Conservation (phyloP, 2,797 vertebrate species). For the Pteronotus mesoamericanus region DNA sequence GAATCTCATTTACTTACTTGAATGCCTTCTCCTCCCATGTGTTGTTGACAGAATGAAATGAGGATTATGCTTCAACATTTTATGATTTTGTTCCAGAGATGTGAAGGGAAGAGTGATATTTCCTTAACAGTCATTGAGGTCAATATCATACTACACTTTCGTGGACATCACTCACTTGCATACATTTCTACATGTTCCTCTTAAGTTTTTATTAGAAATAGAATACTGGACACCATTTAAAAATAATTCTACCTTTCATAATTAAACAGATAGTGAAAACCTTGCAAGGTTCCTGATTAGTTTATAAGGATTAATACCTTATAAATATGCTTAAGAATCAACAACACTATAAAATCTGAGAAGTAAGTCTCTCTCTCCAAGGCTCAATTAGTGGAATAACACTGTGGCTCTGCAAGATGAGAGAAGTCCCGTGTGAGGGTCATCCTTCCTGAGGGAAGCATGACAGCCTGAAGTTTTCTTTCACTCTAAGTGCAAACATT, state of each 20-base stretch:
- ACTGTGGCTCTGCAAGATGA: neutral
- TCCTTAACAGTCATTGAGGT: neutral
- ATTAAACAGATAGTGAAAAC: neutral
- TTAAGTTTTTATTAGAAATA: neutral
- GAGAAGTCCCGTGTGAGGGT: neutral
- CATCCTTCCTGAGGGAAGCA: neutral
- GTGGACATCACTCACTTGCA: neutral
- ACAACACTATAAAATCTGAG: neutral
- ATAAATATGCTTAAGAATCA: neutral
- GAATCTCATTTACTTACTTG: neutral
- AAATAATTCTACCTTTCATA: conserved; percentile 22
- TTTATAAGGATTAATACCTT: neutral
- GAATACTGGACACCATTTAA: neutral
- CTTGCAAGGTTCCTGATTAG: neutral
- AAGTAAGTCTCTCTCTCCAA: neutral
- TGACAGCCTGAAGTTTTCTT: neutral
- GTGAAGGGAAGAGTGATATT: neutral
- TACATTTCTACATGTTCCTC: neutral
- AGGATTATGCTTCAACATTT: neutral
- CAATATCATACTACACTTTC: neutral
- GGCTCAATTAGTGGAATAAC: neutral
- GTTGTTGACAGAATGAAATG: neutral
- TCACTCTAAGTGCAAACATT: neutral
- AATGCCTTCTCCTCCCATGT: neutral
- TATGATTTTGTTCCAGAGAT: neutral